Base-by-base conservation (phyloP, 2,113 vertebrate genomes). In the Propithecus coquereli region DNA sequence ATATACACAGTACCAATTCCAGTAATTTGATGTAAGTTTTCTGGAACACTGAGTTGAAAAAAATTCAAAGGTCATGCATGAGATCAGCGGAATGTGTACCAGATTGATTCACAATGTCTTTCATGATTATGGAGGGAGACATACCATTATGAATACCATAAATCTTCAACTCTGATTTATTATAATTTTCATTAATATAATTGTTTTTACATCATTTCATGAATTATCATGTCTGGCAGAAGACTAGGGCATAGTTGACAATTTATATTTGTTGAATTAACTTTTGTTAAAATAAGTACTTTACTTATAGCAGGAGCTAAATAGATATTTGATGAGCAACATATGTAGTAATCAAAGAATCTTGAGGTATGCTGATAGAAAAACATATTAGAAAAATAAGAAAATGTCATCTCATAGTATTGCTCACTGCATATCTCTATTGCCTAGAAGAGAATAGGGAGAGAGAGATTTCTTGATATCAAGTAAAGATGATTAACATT, bases 401-500 rank as follows among this genome's bases (percentile, higher is more conserved):
- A 93, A 34, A 57, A 50, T 47, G 76, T 37, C 1, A 43, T n/a
- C 8, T 10, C 9, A 54, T 9, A 30, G 32, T 5, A 66, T 34
- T 27, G 2, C 16, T 54, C 66, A 45, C 8, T 70, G 32, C 43
- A 40, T 52, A 81, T 32, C 30, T 88, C 6, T 81, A 34, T 27
- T 94, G 47, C 37, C 59, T 87, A 25, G 13, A 89, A 86, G 14
- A 61, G 43, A 85, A 85, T 61, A 95, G 32, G 47, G 85, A 80
- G 74, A 95, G 43, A 80, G 30, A 70, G 6, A 30, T 47, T 37
- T 89, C 73, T 77, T 25, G 45, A 77, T 74, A 89, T 45, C 23
- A 77, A 83, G 16, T 43, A 61, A 94, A 82, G 7, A 81, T 95
- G 80, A 87, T 65, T 90, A 87, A 90, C 74, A 77, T 73, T 40